Percentiles rank a stretch among this genome's conserved stretches.
phyloP scores from a whole-genome alignment of 2,113 vertebrate genomes.

The Nothocercus nigrocapillus region DNA sequence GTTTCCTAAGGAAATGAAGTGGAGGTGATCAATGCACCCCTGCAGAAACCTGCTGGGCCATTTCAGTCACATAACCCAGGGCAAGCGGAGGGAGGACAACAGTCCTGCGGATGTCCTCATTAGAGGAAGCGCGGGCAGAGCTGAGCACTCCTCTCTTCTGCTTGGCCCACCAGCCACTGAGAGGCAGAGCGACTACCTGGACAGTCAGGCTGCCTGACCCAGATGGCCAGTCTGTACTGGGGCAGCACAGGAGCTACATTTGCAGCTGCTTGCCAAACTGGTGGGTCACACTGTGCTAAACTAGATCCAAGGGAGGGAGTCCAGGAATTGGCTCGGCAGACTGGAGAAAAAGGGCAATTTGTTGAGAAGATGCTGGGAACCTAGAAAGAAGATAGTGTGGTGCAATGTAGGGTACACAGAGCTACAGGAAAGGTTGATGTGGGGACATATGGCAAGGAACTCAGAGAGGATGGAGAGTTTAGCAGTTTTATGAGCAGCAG shows the following conservation, averaged over 20 bases:
- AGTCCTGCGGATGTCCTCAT: background rate
- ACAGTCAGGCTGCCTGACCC: background rate
- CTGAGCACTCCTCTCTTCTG: background rate
- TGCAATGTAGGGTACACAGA: background rate
- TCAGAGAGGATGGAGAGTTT: background rate
- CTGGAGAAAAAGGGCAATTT: background rate
- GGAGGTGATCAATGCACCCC: background rate
- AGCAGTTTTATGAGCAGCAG: background rate
- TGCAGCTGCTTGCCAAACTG: accelerated
- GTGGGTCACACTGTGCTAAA: accelerated
- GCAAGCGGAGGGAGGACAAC: background rate
- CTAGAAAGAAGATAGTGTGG: accelerated
- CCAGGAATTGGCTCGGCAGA: background rate
- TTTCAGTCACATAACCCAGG: background rate
- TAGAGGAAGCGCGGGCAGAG: background rate
- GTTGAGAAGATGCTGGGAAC: background rate
- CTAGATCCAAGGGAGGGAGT: background rate
- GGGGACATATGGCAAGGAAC: background rate
- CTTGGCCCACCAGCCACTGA: background rate
- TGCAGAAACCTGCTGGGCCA: background rate
- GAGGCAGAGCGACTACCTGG: background rate
- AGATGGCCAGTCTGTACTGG: background rate
- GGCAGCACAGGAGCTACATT: background rate
- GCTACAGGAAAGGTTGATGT: background rate
- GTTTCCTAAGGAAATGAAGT: background rate